These are phyloP conservation scores for Drosophila yakuba DNA, from an alignment of 1,140 invertebrate species.

Conservation along the genomic window DNA sequence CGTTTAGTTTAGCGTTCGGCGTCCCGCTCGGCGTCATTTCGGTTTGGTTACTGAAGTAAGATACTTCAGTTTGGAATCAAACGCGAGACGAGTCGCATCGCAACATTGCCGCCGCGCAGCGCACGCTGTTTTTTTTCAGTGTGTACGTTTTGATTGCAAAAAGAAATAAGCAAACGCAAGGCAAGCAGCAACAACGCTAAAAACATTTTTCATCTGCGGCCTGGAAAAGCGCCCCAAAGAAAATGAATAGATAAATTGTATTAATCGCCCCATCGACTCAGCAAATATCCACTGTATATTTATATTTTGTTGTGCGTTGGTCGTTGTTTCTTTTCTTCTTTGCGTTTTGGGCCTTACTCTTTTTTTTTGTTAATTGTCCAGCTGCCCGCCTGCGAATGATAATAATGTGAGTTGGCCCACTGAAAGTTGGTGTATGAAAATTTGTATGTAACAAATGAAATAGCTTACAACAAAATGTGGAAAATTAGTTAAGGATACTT, in stretches of 20 bases:
- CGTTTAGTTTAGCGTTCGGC: constrained; percentile 42
- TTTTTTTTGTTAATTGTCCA: constrained; percentile 56
- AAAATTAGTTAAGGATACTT: constrained; percentile 56
- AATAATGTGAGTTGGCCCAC: constrained; percentile 53
- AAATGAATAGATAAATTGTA: constrained; percentile 55
- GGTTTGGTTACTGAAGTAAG: neutral
- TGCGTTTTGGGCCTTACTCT: constrained; percentile 3
- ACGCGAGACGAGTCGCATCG: constrained; percentile 40
- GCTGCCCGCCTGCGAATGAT: constrained; percentile 36
- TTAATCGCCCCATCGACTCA: constrained; percentile 29
- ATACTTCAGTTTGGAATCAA: constrained; percentile 4
- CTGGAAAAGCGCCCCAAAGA: constrained; percentile 35
- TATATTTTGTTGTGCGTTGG: constrained; percentile 32
- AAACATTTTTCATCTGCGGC: constrained; percentile 54
- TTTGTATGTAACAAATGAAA: neutral
- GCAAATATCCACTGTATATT: constrained; percentile 40
- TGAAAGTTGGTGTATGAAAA: neutral
- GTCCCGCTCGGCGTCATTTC: neutral
- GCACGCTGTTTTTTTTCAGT: constrained; percentile 56
- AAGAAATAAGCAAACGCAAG: constrained; percentile 46
- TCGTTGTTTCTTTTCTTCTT: constrained; percentile 17
- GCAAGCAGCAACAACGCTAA: constrained; percentile 24
- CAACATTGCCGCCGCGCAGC: constrained; percentile 54
- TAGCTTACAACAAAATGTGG: constrained; percentile 30
- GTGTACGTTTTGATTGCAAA: constrained; percentile 75